These are phyloP conservation scores for Eudyptes chrysolophus DNA, from an alignment of 2,113 vertebrate species.

Conservation along the genomic window DNA sequence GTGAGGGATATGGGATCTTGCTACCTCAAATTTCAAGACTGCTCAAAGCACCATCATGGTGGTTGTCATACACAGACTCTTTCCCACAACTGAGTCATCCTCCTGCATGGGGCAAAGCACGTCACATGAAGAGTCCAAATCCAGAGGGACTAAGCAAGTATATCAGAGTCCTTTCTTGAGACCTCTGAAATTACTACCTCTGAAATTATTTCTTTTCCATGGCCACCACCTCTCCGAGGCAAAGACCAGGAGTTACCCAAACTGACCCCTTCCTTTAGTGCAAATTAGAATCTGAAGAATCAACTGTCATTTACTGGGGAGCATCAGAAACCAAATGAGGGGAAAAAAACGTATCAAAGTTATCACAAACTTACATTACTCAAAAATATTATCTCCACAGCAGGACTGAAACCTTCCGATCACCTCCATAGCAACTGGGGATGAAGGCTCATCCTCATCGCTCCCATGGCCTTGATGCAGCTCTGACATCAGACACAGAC, in stretches of 20 bases:
- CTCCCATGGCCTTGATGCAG: accelerated
- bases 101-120: neutral
- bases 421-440: neutral
- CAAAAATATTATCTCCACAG: neutral
- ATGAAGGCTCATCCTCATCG: neutral
- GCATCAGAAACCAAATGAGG: neutral
- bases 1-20: neutral
- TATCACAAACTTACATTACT: neutral
- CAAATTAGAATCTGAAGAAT: neutral
- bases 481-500: accelerated
- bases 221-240: neutral
- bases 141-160: neutral
- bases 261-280: neutral
- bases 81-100: neutral
- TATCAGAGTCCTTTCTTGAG: neutral
- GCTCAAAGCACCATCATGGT: neutral
- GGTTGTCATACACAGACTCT: neutral
- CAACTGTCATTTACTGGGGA: neutral
- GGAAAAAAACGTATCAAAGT: accelerated
- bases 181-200: neutral
- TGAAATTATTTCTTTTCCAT: neutral
- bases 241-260: neutral
- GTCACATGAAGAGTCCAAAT: neutral
- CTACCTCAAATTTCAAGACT: neutral
- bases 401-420: neutral